Evolutionary conservation across 2,888 invertebrate genomes (phyloP), one percentile per base, ranked within the genome.

Genomic region (Cremastinae sp.): DNA sequence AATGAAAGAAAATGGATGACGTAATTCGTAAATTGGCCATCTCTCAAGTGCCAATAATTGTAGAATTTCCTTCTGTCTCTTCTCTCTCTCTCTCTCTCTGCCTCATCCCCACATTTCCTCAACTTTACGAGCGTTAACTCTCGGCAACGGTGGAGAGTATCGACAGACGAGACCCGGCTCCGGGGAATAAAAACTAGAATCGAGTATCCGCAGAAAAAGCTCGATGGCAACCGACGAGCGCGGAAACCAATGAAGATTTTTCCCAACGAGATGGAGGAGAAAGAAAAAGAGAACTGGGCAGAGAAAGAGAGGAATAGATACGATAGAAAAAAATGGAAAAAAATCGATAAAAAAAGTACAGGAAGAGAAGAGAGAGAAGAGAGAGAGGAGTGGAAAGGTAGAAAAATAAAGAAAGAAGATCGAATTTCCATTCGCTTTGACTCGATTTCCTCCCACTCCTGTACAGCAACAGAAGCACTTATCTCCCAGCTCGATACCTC

Each of bases 401-500:
- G 36, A 7, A 2, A 41, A 4, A 20, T 9, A 28, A 34, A 22
- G 22, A 59, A 34, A 3, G 18, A 36, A 8, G 59, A 10, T 28
- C 28, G 59, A 38, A 22, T 61, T 77, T 70, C 61, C 76, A 74
- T 70, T 77, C 61, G 70, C 74, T 74, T 77, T 77, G 74, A 77
- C 65, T 77, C 70, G 61, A 77, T 77, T 77, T 74, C 43, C 76
- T 74, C 61, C 74, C 36, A 61, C 76, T 74, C 70, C 41, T 74
- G 65, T 69, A 56, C 41, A 9, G 14, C 62, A 54, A 41, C 62
- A 62, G 66, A 66, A 68, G 66, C 72, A 75, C 75, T 75, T 71
- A 75, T 54, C 66, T 68, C 75, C 18, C 56, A 43, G 71, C 65
- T 75, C 75, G 64, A 75, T 72, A 62, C 66, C 62, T 61, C 45